Evolutionary conservation across 2,797 vertebrate genomes (phyloP).

Genomic region (Pogonophryne albipinna): DNA sequence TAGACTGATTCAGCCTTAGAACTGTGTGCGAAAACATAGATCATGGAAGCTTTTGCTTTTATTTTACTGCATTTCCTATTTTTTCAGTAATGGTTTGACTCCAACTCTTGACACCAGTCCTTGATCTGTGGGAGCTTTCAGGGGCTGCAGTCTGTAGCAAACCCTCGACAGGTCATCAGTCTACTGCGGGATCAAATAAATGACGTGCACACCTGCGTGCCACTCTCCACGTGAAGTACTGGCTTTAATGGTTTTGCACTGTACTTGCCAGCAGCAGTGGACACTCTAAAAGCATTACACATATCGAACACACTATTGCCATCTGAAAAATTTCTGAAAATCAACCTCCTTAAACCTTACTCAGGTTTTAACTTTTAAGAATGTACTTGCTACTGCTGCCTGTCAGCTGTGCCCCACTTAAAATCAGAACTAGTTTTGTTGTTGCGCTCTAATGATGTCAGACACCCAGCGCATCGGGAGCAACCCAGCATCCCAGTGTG

Average conservation of each 20-base stretch:
- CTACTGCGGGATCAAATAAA: background rate
- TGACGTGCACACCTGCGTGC: background rate
- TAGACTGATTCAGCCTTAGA: background rate
- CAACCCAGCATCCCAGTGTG: conserved; percentile 4
- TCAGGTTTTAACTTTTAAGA: background rate
- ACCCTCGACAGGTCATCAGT: background rate
- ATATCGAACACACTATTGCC: background rate
- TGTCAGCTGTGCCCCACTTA: conserved; percentile 22
- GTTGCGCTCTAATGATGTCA: conserved; percentile 30
- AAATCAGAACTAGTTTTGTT: conserved; percentile 13
- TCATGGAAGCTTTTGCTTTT: background rate
- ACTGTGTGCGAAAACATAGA: background rate
- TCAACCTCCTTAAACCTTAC: background rate
- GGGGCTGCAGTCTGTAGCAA: background rate
- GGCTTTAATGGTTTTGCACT: conserved; percentile 4
- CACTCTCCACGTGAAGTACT: background rate
- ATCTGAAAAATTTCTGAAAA: conserved; percentile 12
- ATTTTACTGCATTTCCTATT: background rate
- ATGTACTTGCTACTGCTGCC: conserved; percentile 7
- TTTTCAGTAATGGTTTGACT: background rate
- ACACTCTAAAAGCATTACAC: background rate
- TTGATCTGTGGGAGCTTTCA: background rate
- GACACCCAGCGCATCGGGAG: conserved; percentile 2
- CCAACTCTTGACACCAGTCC: background rate
- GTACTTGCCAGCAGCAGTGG: background rate